These are phyloP conservation scores for Mythimna lalbum DNA, from an alignment of 2,888 invertebrate species.

Conservation along the genomic window DNA sequence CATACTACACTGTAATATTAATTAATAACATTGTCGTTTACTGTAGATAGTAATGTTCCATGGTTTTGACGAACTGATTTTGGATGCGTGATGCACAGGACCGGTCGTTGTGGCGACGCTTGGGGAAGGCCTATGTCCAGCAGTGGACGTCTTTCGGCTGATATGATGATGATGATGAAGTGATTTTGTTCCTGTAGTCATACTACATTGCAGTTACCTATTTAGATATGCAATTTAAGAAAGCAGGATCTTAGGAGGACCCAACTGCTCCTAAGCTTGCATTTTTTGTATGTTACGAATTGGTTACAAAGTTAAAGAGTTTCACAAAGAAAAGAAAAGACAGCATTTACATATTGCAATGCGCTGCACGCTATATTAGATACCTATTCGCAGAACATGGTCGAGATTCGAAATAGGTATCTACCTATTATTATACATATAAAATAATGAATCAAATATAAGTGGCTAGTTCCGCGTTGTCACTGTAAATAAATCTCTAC, in stretches of 20 bases:
- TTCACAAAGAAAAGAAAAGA: background rate
- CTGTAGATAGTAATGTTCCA: background rate
- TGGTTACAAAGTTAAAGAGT: background rate
- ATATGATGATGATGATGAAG: too few relatives aligned
- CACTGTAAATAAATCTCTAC: constrained; percentile 20
- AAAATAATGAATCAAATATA: background rate
- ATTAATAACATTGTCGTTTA: constrained; percentile 24
- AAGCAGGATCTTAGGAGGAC: background rate
- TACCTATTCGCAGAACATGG: constrained; percentile 31
- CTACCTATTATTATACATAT: background rate
- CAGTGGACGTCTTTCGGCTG: too few relatives aligned
- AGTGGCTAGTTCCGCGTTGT: constrained; percentile 11
- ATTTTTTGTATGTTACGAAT: too few relatives aligned
- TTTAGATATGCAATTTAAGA: constrained; percentile 6
- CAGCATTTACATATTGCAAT: background rate
- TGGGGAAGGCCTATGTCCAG: too few relatives aligned
- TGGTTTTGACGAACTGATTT: background rate
- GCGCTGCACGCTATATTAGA: background rate
- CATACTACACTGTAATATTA: constrained; percentile 42
- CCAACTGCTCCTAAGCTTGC: too few relatives aligned
- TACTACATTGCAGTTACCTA: background rate
- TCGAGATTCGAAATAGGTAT: background rate
- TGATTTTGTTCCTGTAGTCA: background rate
- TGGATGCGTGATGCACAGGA: too few relatives aligned
- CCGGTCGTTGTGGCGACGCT: too few relatives aligned